Conservation (phyloP, 1,140 invertebrate species). For the Tribolium madens region DNA sequence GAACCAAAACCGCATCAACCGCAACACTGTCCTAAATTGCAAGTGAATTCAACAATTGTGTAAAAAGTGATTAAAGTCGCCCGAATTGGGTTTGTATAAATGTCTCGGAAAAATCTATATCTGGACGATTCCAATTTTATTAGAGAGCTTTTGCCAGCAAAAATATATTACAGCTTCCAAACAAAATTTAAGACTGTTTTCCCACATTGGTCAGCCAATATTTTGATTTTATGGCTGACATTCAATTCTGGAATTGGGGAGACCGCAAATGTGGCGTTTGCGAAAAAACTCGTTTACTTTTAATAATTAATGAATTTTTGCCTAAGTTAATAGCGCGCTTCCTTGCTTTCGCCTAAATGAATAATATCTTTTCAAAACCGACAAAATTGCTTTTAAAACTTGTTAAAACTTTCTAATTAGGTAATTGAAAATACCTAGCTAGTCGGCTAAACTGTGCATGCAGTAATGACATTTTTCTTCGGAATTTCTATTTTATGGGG, state of each 20-base stretch:
- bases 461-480: conserved; percentile 24
- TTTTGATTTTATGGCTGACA: conserved; percentile 62
- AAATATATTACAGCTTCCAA: conserved; percentile 55
- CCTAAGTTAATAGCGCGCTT: conserved; percentile 34
- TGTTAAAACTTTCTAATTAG: conserved; percentile 48
- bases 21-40: conserved; percentile 14
- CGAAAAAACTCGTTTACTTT: conserved; percentile 32
- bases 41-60: conserved; percentile 2
- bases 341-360: conserved; percentile 41
- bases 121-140: conserved; percentile 51
- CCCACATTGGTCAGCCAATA: conserved; percentile 60
- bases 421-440: conserved; percentile 46
- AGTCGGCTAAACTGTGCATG: conserved; percentile 20
- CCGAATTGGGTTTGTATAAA: conserved; percentile 29
- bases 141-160: conserved; percentile 41
- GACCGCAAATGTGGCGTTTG: conserved; percentile 19
- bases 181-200: conserved; percentile 58
- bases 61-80: conserved; percentile 27
- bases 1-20: conserved; percentile 27
- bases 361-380: conserved; percentile 51
- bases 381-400: conserved; percentile 51
- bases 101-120: neutral
- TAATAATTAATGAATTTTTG: conserved; percentile 45
- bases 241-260: conserved; percentile 47
- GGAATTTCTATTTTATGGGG: neutral